These are phyloP conservation scores for Yponomeuta evonymella DNA, from an alignment of 2,888 invertebrate species.

Conservation along the genomic window DNA sequence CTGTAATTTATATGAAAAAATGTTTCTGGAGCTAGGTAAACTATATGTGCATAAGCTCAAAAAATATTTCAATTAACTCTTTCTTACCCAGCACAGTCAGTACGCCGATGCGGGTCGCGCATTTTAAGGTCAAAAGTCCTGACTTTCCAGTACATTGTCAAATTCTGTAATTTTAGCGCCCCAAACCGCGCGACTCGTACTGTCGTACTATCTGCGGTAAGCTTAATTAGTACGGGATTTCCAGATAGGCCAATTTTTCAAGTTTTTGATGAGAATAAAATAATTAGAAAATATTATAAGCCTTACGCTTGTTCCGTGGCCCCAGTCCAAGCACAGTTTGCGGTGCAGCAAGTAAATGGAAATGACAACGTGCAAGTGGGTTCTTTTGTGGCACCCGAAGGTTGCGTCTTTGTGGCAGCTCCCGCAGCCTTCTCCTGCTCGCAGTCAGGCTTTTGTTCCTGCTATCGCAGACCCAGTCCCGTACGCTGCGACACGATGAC, in stretches of 20 bases:
- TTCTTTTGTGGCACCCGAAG: conserved; percentile 43
- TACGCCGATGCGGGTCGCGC: too few relatives aligned
- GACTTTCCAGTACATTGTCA: background rate
- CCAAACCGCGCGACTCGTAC: background rate
- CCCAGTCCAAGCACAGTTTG: conserved; percentile 39
- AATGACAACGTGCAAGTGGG: conserved; percentile 50
- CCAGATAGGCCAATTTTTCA: background rate
- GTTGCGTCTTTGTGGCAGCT: background rate
- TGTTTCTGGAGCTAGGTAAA: too few relatives aligned
- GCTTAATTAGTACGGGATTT: too few relatives aligned
- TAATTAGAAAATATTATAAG: too few relatives aligned
- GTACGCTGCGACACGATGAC: too few relatives aligned
- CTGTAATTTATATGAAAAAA: background rate
- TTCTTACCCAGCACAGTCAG: too few relatives aligned
- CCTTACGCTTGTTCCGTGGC: conserved; percentile 33
- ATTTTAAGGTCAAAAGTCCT: too few relatives aligned
- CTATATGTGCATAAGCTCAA: too few relatives aligned
- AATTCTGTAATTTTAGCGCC: background rate
- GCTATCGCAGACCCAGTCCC: background rate
- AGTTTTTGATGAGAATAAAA: background rate
- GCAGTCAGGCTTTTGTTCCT: background rate
- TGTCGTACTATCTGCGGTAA: too few relatives aligned
- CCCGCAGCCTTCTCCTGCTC: background rate
- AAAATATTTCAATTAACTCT: too few relatives aligned
- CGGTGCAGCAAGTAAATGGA: conserved; percentile 51